Base-by-base conservation (phyloP, 1,140 invertebrate species). In the Drosophila varians region DNA sequence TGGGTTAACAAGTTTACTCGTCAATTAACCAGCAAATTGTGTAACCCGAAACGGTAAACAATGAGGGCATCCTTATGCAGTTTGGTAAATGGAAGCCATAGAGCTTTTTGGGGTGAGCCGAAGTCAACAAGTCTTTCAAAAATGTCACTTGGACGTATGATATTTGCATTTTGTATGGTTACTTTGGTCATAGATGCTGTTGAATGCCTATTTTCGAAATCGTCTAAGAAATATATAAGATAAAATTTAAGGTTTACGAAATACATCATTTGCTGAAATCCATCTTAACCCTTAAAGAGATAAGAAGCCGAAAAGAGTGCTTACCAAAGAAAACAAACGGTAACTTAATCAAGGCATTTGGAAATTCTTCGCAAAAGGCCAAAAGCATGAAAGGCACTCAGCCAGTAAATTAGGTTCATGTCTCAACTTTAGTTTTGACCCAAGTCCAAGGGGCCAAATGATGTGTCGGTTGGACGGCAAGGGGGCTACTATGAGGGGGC, bases 391-490 rank as follows among this genome's bases (percentile, higher is more conserved):
- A 84, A 86, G 65, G 82, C 82, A 87, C 73, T 86, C 82, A 82
- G 82, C 60, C 82, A 86, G 82, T 77, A 86, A 86, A 86, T 86
- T 87, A 86, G 82, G 82, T 86, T 86, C 82, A 87, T 87, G 82
- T 86, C 82, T 82, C 69, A 87, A 87, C 82, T 80, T 66, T 66
- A 31, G 38, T 74, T 78, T 80, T 86, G 82, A 86, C 82, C 82
- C 74, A 70, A 86, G 55, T 76, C 55, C n/a, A 51, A 43, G 45
- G 28, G 74, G 76, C 21, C 21, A 21, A 4, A 65, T 52, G 43
- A 74, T 49, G 26, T 21, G 28, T 45, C 40, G 11, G 42, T 49
- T 46, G n/a, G 28, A 28, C 19, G 14, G 21, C 2, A 21, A 4
- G 21, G 21, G 21, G 21, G 21, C 21, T 21, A 4, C 21, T 21